These are phyloP conservation scores for Lepilemur ruficaudatus DNA, from an alignment of 2,797 vertebrate species.

Conservation along the genomic window DNA sequence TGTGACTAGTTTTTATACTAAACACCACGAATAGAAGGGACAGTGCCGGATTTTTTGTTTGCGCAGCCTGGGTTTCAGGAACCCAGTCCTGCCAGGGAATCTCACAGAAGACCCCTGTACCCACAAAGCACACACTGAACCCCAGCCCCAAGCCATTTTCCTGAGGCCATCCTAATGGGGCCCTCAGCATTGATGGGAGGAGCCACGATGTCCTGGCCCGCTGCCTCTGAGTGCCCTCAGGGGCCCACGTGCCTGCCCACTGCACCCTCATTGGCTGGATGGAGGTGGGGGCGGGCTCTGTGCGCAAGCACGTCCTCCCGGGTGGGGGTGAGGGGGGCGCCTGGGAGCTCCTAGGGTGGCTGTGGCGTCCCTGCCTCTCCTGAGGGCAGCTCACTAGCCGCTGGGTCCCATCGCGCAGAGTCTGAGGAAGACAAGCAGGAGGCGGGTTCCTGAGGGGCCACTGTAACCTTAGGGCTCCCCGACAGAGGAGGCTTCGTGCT, in stretches of 20 bases:
- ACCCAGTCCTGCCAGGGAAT: neutral
- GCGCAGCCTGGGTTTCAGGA: neutral
- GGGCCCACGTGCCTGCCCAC: neutral
- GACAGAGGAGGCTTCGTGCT: neutral
- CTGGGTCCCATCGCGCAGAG: neutral
- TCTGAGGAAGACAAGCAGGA: neutral
- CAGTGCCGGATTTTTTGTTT: neutral
- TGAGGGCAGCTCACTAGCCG: neutral
- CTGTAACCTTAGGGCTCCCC: too few relatives aligned
- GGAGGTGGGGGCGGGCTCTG: neutral
- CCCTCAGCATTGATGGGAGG: neutral
- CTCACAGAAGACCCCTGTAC: neutral
- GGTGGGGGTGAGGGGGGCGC: neutral
- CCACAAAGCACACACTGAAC: neutral
- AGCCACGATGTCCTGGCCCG: neutral
- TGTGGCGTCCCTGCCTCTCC: neutral
- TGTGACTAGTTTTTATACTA: neutral
- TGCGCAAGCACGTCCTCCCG: rapidly evolving
- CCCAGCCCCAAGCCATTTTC: neutral
- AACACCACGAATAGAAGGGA: neutral
- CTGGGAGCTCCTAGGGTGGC: too few relatives aligned
- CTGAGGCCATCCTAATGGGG: neutral
- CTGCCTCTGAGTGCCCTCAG: neutral
- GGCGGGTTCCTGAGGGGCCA: too few relatives aligned
- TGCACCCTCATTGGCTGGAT: neutral